Base-by-base conservation (phyloP, 2,113 vertebrate genomes). In the Halichoerus grypus region DNA sequence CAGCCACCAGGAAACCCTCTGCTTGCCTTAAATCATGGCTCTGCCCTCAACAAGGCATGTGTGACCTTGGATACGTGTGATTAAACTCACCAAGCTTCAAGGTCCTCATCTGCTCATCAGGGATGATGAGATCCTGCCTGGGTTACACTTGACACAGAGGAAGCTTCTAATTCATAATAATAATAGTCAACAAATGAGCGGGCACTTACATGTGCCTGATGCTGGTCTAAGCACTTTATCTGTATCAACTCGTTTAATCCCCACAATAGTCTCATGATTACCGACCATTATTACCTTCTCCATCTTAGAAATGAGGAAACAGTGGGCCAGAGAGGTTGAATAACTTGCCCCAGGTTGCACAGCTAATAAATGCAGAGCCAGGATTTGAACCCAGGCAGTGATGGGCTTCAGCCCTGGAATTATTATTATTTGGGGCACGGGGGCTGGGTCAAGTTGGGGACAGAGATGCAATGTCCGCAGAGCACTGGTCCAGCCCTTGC, bases 201-300 rank as follows among this genome's bases (percentile, higher is more conserved):
- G 36, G 57, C 11, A 18, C 69, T 31, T 31, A 7, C 1, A 0
- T 0, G 24, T 0, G 26, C 24, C 77, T 0, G 33, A 24, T 5
- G 0, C 88, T 11, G n/a, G 18, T 18, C 55, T 36, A 7, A 74
- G 49, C 31, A 10, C 72, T 63, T 79, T 3, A 2, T 88, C 71
- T 28, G 0, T 13, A n/a, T 69, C 11, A 84, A 91, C 15, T 18
- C 63, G 18, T 39, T 67, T 63, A 69, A 57, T 69, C 72, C 22
- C 59, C 7, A 12, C 14, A 4, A 28, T 26, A 7, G 31, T 26
- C 42, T 74, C n/a, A 0, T 3, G n/a, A 28, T 49, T 28, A 49
- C 28, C 19, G n/a, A 4, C 11, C 36, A 6, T 24, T 10, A 53
- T 33, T 9, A 19, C 42, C 55, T 33, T 9, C 33, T 22, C 10